Evolutionary conservation across 2,888 invertebrate genomes (phyloP), one percentile per base, ranked within the genome.

Genomic region (Apeira syringaria): DNA sequence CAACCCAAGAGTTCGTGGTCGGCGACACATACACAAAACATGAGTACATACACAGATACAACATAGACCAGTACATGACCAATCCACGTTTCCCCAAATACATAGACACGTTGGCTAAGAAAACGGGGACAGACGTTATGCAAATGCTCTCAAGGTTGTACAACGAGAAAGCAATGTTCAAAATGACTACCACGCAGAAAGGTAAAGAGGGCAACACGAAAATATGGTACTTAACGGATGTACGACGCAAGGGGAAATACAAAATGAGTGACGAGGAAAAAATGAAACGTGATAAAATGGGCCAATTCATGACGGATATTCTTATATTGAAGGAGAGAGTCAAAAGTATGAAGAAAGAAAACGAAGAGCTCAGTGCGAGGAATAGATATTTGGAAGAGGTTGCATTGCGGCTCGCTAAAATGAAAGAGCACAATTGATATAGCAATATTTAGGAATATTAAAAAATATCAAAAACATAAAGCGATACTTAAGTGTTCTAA

Each of bases 151-250:
- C 64, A 0, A 67, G 61, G 26, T 53, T 73, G 3, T 72, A 72
- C 40, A 64, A 55, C 11, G 72, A 71, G 26, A 67, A 67, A 28
- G 68, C 67, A 1, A 73, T 73, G 72, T 71, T 73, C 27, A 69
- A 72, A 61, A 62, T 73, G 48, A 65, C 64, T 0, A 68, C 71
- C 1, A 73, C 71, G 3, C 68, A 70, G 17, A 61, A 44, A 40
- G 64, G 68, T 1, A 68, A 64, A 28, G 65, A 72, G 40, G 69
- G 70, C 2, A 61, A 68, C 32, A 70, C 71, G 6, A 67, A 61
- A 39, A 69, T 71, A 53, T 61, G 67, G 59, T 71, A 71, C 41
- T 37, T 70, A 1, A 66, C 61, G 8, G 64, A 70, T 7, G 56
- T 56, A 3, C 27, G 56, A 9, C 53, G 56, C 17, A 56, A 56